Conservation (phyloP, 2,113 vertebrate genomes). For the Myrmecobius fasciatus region DNA sequence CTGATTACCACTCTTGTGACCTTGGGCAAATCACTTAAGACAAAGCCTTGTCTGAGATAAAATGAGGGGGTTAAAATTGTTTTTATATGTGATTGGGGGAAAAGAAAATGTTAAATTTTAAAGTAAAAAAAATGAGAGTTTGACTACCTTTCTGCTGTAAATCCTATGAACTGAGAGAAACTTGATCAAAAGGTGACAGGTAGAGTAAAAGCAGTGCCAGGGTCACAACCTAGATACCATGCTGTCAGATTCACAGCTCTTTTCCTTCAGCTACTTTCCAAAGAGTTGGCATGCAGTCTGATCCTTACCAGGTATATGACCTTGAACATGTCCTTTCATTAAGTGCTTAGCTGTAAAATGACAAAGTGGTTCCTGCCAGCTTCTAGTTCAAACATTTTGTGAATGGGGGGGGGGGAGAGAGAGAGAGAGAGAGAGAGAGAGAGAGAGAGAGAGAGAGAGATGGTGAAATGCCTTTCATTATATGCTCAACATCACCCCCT, state of each 20-base stretch:
- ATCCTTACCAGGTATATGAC: background rate
- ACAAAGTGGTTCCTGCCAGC: background rate
- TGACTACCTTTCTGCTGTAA: background rate
- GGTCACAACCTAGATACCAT: background rate
- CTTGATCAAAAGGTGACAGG: background rate
- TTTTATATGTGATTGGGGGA: background rate
- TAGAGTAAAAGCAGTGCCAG: background rate
- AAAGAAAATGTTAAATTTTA: background rate
- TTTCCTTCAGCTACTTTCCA: background rate
- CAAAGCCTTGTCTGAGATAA: background rate
- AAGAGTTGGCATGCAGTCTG: background rate
- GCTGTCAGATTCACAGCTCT: background rate
- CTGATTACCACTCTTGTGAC: background rate
- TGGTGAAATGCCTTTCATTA: background rate
- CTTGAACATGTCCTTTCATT: background rate
- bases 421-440: no score
- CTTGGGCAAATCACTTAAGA: background rate
- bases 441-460: no score
- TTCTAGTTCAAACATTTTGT: background rate
- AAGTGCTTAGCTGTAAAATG: background rate
- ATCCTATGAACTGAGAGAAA: background rate
- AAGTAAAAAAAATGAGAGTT: background rate
- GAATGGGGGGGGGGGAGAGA: background rate
- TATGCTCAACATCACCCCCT: background rate
- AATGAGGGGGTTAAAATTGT: background rate